A percentile compares a stretch with the other conserved stretches of the same genome.
phyloP scores from a whole-genome alignment of 64 coral and sea anemone species.

The Stichodactyla helianthus region DNA sequence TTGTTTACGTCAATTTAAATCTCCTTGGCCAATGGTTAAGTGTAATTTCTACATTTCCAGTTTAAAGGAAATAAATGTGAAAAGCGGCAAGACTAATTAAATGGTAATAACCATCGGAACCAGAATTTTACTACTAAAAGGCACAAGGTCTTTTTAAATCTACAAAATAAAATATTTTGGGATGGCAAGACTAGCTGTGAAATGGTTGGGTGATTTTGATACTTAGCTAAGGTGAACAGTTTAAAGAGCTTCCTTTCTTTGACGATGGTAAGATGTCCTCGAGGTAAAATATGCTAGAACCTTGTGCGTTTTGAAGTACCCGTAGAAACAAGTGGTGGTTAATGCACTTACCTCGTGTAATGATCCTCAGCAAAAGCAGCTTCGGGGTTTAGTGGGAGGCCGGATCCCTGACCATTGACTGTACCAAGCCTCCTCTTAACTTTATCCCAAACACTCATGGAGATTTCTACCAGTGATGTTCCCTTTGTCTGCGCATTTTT shows the following conservation, averaged over 20 bases:
- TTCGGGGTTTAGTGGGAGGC: not conserved
- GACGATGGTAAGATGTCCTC: not conserved
- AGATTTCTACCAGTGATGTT: not conserved
- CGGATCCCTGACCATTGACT: not conserved
- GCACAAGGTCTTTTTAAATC: not conserved
- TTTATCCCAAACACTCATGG: constrained; percentile 35
- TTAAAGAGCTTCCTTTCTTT: not conserved
- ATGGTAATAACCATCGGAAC: not conserved
- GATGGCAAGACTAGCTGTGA: not conserved
- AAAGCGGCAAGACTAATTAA: not conserved
- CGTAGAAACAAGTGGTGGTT: not conserved
- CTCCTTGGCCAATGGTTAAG: not conserved
- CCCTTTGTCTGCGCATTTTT: constrained; percentile 17
- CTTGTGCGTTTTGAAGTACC: not conserved
- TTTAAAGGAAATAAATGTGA: not conserved
- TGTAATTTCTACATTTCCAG: not conserved
- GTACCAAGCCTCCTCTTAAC: constrained; percentile 22
- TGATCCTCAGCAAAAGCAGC: constrained; percentile 29
- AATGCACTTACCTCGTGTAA: constrained; percentile 21
- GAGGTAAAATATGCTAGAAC: not conserved
- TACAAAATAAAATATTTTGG: not conserved
- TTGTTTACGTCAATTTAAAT: not conserved
- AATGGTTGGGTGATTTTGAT: not conserved
- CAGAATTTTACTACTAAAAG: not conserved
- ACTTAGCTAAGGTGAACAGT: not conserved